A percentile compares a stretch with the other conserved stretches of the same genome.
Conservation (phyloP, 2,797 vertebrate genomes). For the Gymnodraco acuticeps region DNA sequence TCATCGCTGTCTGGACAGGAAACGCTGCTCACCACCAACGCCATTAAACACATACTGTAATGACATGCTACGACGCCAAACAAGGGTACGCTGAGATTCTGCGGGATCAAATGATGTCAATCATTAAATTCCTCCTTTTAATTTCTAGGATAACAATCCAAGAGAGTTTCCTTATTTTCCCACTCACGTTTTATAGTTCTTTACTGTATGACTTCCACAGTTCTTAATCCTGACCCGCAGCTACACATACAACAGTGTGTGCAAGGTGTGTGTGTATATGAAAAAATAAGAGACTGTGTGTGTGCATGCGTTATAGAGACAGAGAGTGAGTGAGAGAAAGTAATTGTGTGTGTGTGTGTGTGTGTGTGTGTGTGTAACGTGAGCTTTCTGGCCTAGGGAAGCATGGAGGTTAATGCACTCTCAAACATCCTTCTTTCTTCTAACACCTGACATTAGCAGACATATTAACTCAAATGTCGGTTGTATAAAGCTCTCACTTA, state of each 20-base stretch:
- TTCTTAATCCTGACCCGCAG: slow-evolving; percentile 64
- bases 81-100: not conserved
- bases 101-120: slow-evolving; percentile 10
- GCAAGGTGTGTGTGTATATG: slow-evolving; percentile 17
- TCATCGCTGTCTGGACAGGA: slow-evolving; percentile 37
- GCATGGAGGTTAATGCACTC: slow-evolving; percentile 60
- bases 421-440: not conserved
- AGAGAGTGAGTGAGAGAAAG: slow-evolving; percentile 29
- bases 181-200: not conserved
- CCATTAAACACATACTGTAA: slow-evolving; percentile 30
- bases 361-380: slow-evolving; percentile 18
- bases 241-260: slow-evolving; percentile 24
- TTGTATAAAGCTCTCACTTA: not conserved
- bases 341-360: slow-evolving; percentile 52
- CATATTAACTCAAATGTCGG: slow-evolving; percentile 7
- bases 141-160: slow-evolving; percentile 2
- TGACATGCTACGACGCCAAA: slow-evolving; percentile 28
- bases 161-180: slow-evolving; percentile 8
- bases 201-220: slow-evolving; percentile 33
- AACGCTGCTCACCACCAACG: slow-evolving; percentile 16
- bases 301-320: slow-evolving; percentile 17
- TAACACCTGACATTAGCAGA: slow-evolving; percentile 1
- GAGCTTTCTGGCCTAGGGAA: slow-evolving; percentile 48
- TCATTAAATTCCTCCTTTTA: slow-evolving; percentile 1
- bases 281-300: slow-evolving; percentile 18